phyloP scores from a whole-genome alignment of 2,113 vertebrate species.

The Meriones unguiculatus region DNA sequence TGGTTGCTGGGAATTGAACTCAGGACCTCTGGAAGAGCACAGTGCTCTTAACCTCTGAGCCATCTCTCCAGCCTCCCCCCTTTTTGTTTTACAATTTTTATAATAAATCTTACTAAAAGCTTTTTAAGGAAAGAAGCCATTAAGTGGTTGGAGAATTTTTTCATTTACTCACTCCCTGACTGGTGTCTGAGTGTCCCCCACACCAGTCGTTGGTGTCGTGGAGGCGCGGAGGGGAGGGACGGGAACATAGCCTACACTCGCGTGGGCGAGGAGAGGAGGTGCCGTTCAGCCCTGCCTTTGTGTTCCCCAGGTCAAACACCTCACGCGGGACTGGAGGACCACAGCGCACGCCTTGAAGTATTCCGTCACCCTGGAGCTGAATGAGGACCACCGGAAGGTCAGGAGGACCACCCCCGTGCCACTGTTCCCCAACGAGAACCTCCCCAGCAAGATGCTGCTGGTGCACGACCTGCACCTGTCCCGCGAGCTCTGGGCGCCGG shows the following conservation, averaged over 20 bases:
- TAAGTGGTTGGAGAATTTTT: not conserved
- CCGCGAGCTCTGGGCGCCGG: conserved; percentile 87
- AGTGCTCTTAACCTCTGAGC: too few species aligned
- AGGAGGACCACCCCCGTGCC: conserved; percentile 93
- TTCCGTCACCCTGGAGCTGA: conserved; percentile 93
- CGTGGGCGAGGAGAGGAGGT: not conserved
- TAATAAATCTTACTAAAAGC: not conserved
- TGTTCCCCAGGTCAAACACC: conserved; percentile 94
- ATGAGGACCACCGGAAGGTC: conserved; percentile 95
- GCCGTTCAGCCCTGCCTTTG: conserved; percentile 32
- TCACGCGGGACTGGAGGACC: conserved; percentile 98
- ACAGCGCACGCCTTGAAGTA: conserved; percentile 95
- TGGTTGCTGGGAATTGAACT: too few species aligned
- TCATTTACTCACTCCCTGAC: not conserved
- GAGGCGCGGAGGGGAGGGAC: not conserved
- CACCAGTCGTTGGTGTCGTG: accelerated
- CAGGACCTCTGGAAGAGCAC: too few species aligned
- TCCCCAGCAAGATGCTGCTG: conserved; percentile 97
- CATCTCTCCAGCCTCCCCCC: too few species aligned
- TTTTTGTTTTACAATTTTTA: not conserved
- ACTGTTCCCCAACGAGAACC: conserved; percentile 94
- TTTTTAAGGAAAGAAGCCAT: not conserved
- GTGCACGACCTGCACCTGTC: conserved; percentile 93
- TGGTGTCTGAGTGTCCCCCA: not conserved
- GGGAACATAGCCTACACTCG: accelerated